Base-by-base conservation (phyloP, 2,797 vertebrate genomes). In the Nyctibius grandis region DNA sequence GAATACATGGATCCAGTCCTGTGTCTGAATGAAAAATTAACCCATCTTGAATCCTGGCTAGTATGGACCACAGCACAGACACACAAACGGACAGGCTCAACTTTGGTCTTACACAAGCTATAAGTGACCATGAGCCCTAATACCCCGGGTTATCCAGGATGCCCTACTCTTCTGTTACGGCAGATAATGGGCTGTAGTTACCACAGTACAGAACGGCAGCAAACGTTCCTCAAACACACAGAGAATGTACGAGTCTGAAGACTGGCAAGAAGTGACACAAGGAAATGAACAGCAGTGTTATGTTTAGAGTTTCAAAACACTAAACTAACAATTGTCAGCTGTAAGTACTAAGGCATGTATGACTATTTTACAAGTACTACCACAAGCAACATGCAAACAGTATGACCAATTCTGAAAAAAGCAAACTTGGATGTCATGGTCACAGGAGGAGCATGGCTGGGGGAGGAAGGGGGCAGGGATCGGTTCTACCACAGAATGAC, bases 161-260 rank as follows among this genome's bases (percentile, higher is more conserved):
- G 26, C 19, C 33, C 38, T 78, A 15, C 14, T 34, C 74, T 36
- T 51, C 54, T 74, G 63, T 70, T 47, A 26, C 17, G 81, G 75
- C 61, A 93, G 47, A 15, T 64, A 89, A 76, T 0, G 5, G 38
- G 54, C 25, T 85, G 54, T 0, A 18, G 53, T 56, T 91, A 85
- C 15, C 54, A 36, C 63, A 65, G 47, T 12, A 61, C 5, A 53
- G 23, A 88, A 23, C 11, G 38, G 69, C 67, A 92, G 54, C 33
- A 45, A 68, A 59, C 1, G 34, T 1, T 73, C 20, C 82, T 54
- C 75, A 76, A 45, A 69, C 19, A 64, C 20, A 29, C 1, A 31
- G 15, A 4, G 6, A 21, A 40, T 4, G 15, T 10, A 25, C 0
- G 0, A 54, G 31, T n/a, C 34, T 77, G 29, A 53, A 67, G 51